These are phyloP conservation scores for Paramormyrops hopkinsi DNA, from an alignment of 2,797 vertebrate species.

Conservation along the genomic window DNA sequence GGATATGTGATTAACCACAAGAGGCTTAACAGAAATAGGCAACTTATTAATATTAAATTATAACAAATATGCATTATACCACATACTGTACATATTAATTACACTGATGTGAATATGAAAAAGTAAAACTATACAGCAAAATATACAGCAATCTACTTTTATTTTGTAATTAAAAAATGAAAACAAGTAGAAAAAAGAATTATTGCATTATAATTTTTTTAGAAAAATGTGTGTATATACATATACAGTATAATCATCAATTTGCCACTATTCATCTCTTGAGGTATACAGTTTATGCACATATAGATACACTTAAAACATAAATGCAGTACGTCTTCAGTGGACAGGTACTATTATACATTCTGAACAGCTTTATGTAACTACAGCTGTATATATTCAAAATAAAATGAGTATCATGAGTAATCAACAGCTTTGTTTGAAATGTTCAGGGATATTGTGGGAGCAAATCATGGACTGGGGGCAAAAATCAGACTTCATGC, in stretches of 20 bases:
- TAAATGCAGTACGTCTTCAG: neutral
- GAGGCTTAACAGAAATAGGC: neutral
- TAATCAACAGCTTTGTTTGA: slow-evolving; percentile 42
- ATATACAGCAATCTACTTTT: neutral
- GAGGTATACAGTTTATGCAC: neutral
- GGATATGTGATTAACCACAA: neutral
- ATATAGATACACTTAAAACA: neutral
- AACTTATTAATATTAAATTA: neutral
- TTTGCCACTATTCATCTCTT: neutral
- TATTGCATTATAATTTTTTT: neutral
- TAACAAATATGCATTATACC: neutral
- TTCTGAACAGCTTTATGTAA: neutral
- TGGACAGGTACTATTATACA: neutral
- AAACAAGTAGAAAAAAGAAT: neutral
- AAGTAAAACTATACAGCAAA: neutral
- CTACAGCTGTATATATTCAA: neutral
- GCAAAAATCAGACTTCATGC: slow-evolving; percentile 53
- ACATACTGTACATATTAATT: neutral
- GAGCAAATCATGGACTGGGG: slow-evolving; percentile 50
- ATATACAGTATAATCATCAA: neutral
- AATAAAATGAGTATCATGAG: neutral
- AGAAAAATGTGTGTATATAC: neutral
- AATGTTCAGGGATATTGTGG: slow-evolving; percentile 35
- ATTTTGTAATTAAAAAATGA: neutral
- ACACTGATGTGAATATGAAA: neutral